Base-by-base conservation (phyloP, 92 coral and sea anemone genomes). In the Heliopora coerulea region DNA sequence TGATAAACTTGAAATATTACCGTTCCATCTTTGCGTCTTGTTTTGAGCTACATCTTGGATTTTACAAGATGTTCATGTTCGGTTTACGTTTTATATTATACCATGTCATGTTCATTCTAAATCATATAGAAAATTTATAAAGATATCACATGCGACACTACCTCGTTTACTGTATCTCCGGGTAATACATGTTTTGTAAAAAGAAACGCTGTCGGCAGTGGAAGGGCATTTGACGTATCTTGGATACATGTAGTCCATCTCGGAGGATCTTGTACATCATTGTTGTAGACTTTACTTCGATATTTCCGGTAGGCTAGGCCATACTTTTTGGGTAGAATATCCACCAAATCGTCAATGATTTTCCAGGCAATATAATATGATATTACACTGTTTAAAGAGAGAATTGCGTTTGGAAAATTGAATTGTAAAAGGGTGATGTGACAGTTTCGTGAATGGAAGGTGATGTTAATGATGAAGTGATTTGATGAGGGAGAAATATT, bases 211-310 rank as follows among this genome's bases (percentile, higher is more conserved):
- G 63, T 54, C 33, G 39, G 48, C 19, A 70, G 49, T 7, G 77
- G 63, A 8, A 70, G 63, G 0, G 28, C 21, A 1, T 23, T 54
- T 12, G 77, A 52, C 1, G 63, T 70, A 4, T 21, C 63, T 32
- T 52, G n/a, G 31, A 70, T 49, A 70, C 77, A 70, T 35, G 62
- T 70, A 18, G 56, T 42, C 77, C 77, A 70, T 54, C 29, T 54
- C 3, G 77, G 49, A 14, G 17, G 24, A n/a, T 0, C 26, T 70
- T 70, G 62, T 19, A 12, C 29, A 18, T 27, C 64, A 1, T 3
- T 56, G 15, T 21, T 28, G 61, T 1, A 56, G n/a, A 28, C 7
- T 56, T 56, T 56, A 17, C 26, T 50, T 19, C 39, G 75, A 50
- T 23, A 68, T 29, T 21, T n/a, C 9, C 50, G 52, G 63, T 52